Percentiles rank a stretch among this genome's conserved stretches.
phyloP scores from a whole-genome alignment of 1,140 invertebrate species.

The Neotoxoptera formosana region DNA sequence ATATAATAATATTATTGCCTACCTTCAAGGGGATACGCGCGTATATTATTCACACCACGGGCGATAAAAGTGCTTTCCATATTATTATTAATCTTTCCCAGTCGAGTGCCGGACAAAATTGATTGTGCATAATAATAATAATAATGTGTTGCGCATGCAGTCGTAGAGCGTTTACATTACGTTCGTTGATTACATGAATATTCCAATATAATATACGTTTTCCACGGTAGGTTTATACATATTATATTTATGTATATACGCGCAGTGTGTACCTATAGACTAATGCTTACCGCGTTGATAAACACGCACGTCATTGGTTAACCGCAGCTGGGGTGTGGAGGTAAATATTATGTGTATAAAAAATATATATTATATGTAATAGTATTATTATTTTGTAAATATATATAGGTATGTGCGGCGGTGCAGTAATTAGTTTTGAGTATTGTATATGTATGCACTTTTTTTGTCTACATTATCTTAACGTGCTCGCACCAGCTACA shows the following conservation, averaged over 20 bases:
- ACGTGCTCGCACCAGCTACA: background rate
- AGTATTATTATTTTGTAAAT: background rate
- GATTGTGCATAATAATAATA: constrained; percentile 13
- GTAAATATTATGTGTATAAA: background rate
- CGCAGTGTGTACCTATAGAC: background rate
- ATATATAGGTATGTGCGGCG: background rate
- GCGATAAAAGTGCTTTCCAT: background rate
- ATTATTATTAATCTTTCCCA: background rate
- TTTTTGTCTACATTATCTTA: background rate
- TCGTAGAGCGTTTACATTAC: background rate
- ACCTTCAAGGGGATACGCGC: background rate
- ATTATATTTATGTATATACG: background rate
- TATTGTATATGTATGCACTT: background rate
- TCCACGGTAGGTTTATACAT: background rate
- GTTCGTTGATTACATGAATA: constrained; percentile 10
- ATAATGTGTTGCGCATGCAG: background rate
- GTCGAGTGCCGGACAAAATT: background rate
- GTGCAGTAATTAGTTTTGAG: background rate
- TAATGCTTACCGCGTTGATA: background rate
- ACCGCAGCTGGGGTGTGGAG: background rate
- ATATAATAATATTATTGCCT: too few species aligned
- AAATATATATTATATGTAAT: background rate
- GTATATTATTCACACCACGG: background rate
- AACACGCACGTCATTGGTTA: background rate
- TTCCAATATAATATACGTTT: background rate